phyloP scores from a whole-genome alignment of 2,888 invertebrate species.

The Lapara coniferarum region DNA sequence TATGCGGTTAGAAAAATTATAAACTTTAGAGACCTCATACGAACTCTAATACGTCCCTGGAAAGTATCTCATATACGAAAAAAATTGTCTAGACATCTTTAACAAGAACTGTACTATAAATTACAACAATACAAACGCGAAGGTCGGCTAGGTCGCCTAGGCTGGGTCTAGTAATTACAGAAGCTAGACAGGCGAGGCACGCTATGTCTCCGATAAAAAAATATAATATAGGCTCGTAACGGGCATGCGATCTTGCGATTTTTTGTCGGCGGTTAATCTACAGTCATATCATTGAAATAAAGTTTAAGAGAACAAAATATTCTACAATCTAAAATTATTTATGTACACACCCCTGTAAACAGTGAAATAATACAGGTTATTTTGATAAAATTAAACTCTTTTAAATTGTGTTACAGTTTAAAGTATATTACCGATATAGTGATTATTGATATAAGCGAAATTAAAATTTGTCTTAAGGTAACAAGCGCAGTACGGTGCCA shows the following conservation, averaged over 20 bases:
- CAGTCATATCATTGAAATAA: too few species aligned
- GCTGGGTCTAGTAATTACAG: constrained; percentile 19
- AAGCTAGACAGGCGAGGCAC: constrained; percentile 30
- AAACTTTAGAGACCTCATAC: neutral
- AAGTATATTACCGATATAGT: too few species aligned
- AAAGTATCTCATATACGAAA: neutral
- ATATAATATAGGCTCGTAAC: constrained; percentile 11
- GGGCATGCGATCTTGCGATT: neutral
- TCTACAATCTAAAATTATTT: neutral
- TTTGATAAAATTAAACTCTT: neutral
- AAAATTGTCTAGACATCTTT: constrained; percentile 21
- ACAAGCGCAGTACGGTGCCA: too few species aligned
- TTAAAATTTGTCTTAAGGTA: too few species aligned
- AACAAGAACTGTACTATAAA: constrained; percentile 16
- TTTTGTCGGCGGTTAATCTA: neutral
- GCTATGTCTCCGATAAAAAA: constrained; percentile 33
- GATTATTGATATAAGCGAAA: too few species aligned
- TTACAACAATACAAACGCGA: constrained; percentile 33
- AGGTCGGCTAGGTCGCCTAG: constrained; percentile 33
- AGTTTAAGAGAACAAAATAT: too few species aligned
- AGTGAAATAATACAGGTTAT: neutral
- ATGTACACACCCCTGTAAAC: neutral
- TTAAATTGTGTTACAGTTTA: neutral
- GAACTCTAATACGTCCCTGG: neutral
- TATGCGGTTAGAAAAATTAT: too few species aligned